Base-by-base conservation (phyloP, 2,113 vertebrate genomes). In the Heterochromis multidens region DNA sequence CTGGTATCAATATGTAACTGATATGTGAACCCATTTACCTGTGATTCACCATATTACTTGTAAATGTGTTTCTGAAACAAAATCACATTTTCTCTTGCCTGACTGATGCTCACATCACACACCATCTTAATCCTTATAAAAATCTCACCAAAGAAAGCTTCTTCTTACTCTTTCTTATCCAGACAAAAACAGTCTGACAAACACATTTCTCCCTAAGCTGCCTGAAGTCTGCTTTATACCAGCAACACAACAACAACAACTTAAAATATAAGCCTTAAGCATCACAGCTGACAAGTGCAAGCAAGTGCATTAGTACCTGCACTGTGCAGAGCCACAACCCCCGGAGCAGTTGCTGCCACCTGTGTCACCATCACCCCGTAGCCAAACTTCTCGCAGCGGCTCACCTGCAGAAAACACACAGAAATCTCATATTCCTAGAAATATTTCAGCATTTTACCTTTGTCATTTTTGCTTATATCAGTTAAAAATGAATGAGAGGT, bases 351-450 rank as follows among this genome's bases (percentile, higher is more conserved):
- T 9, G 97, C 95, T 63, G 98, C 97, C 72, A 99, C 93, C 92
- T 98, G 98, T 17, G 97, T 96, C 89, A 98, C 92, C 95, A 99
- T 97, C 86, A 97, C 96, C 57, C 96, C 97, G 4, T 97, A 97
- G 57, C 92, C 97, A 94, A 97, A 97, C 79, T 97, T 98, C 92
- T 97, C 97, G 93, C 95, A 97, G 56, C 96, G 96, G 91, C 95
- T 97, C 83, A 97, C 95, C 99, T 99, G 37, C 77, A 84, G 82
- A 46, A 23, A 78, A 79, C 46, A 89, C 31, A 65, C 29, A 31
- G 23, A 10, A 85, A 23, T 21, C 1, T 19, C 25, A 40, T 13
- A 23, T 14, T 3, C 63, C 25, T 31, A 21, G 43, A 52, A 74
- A 31, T 29, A 2, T 31, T 52, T 31, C 43, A n/a, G 43, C 25